These are phyloP conservation scores for Monoplex corrugatus DNA, from an alignment of 2,888 invertebrate species.

Conservation along the genomic window DNA sequence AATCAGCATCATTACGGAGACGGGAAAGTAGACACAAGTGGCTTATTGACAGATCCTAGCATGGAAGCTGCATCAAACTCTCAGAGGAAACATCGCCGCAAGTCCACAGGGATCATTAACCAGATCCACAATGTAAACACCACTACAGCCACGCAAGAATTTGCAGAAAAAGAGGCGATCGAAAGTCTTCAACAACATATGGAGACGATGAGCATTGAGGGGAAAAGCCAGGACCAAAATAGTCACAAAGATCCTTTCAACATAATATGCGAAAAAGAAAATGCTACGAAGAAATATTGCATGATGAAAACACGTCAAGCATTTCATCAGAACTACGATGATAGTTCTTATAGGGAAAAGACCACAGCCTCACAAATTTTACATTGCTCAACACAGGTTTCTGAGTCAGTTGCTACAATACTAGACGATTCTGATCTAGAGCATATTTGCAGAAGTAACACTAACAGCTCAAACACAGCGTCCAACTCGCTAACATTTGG, in stretches of 20 bases:
- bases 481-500: neutral
- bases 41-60: neutral
- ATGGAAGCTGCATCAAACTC: neutral
- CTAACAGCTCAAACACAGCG: slow-evolving; percentile 20
- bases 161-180: neutral
- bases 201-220: neutral
- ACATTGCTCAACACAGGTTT: no score
- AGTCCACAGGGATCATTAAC: neutral
- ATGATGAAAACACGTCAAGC: no score
- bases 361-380: no score
- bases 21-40: neutral
- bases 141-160: no score
- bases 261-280: no score
- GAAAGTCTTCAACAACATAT: neutral
- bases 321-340: no score
- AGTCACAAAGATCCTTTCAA: neutral
- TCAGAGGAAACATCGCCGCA: neutral
- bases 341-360: neutral
- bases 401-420: neutral
- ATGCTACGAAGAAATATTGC: no score
- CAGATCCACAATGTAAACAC: no score
- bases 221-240: neutral
- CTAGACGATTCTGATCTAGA: neutral
- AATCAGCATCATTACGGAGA: neutral
- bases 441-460: neutral